phyloP scores from a whole-genome alignment of 2,797 vertebrate species.

The Halcyon badia region DNA sequence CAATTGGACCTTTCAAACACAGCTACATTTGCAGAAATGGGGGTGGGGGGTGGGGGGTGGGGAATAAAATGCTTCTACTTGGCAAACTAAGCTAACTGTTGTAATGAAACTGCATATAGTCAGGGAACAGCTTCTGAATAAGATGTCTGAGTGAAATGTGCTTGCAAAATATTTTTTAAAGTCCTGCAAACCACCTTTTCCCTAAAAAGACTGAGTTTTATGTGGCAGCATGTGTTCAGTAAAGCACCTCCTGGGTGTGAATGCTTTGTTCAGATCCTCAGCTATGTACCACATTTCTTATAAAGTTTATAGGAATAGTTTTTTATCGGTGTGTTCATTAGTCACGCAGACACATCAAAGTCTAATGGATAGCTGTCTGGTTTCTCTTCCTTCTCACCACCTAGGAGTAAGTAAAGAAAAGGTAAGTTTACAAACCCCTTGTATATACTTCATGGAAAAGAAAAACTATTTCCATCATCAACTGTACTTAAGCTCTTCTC shows the following conservation, averaged over 20 bases:
- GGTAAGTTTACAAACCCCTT: neutral
- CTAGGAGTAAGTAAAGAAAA: neutral
- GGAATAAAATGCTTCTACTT: neutral
- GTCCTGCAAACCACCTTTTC: neutral
- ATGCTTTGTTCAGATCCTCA: neutral
- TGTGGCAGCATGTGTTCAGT: neutral
- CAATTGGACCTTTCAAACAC: neutral
- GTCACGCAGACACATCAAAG: neutral
- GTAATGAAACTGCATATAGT: neutral
- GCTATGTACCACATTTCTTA: neutral
- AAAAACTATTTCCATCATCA: neutral
- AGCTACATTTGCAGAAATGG: neutral
- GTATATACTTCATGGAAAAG: neutral
- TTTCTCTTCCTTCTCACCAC: neutral
- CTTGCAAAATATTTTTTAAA: neutral
- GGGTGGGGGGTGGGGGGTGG: too few species aligned
- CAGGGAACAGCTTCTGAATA: neutral
- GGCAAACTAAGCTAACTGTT: neutral
- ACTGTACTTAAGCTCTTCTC: neutral
- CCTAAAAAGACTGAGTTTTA: neutral
- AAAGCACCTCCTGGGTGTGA: neutral
- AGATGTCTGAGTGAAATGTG: neutral
- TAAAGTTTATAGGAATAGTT: neutral
- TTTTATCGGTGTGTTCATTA: constrained; percentile 3
- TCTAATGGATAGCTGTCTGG: neutral